Evolutionary conservation across 2,888 invertebrate genomes (phyloP).

Genomic region (Antitype chi): DNA sequence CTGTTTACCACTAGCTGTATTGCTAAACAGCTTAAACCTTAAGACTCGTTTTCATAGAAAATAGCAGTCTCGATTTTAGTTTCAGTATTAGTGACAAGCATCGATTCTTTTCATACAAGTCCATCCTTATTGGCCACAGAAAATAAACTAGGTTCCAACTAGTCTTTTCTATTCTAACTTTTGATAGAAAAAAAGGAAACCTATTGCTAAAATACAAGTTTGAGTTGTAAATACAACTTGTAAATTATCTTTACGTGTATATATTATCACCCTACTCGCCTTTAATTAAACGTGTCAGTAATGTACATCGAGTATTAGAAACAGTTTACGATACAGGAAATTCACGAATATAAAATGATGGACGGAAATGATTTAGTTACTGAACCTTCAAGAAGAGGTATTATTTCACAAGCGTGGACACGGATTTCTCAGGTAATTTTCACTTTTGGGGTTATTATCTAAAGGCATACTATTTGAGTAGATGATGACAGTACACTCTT

Average conservation of each 20-base stretch:
- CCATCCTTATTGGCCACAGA: conserved; percentile 52
- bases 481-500: conserved; percentile 42
- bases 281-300: conserved; percentile 61
- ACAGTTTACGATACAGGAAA: conserved; percentile 64
- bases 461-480: conserved; percentile 13
- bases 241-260: conserved; percentile 63
- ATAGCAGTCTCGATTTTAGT: background rate
- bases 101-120: conserved; percentile 16
- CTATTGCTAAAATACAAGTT: conserved; percentile 52
- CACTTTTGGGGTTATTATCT: conserved; percentile 45
- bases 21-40: too few relatives aligned
- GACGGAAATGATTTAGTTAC: conserved; percentile 93
- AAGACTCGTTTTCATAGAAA: background rate
- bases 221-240: conserved; percentile 60
- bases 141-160: conserved; percentile 63
- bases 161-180: conserved; percentile 54
- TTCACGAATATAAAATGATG: conserved; percentile 88
- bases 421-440: conserved; percentile 92
- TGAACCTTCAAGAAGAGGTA: conserved; percentile 91
- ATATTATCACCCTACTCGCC: conserved; percentile 44
- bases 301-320: conserved; percentile 71
- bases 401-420: conserved; percentile 92
- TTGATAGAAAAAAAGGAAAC: conserved; percentile 50
- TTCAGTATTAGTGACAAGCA: background rate
- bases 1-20: background rate